Base-by-base conservation (phyloP, 2,888 invertebrate species). In the Cordilura impudica region DNA sequence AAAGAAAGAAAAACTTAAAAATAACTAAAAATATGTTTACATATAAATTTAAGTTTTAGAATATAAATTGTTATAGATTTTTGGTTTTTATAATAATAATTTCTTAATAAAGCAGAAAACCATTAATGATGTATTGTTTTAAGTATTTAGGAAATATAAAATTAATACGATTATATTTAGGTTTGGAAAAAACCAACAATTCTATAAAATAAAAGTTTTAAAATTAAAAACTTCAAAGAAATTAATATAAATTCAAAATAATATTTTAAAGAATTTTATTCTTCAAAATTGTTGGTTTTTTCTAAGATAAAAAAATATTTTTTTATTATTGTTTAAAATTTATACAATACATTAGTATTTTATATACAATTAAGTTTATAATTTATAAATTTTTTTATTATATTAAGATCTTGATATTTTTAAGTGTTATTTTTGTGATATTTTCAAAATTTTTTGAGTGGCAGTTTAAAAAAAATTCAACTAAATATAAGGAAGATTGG, bases 1-100 rank as follows among this genome's bases (percentile, higher is more conserved):
- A 21, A 54, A 49, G 49, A 56, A 69, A 23, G 14, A 26, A 49
- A 78, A 78, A 56, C 56, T 58, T 56, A 39, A 39, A 39, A 39
- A 39, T 39, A 39, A 39, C 35, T 39, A n/a, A 39, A 39, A 39
- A n/a, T 39, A n/a, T n/a, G 12, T 39, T n/a, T n/a, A 39, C n/a
- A n/a, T 39, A 12, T 1, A 39, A 39, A 39, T n/a, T 14, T 39
- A 39, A 39, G n/a, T n/a, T n/a, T 39, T 39, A 39, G 1, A 39
- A n/a, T 31, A 31, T 31, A 29, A 31, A 31, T 2, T 39, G n/a
- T 12, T n/a, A 39, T 39, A n/a, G 2, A n/a, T 12, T 8, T 2
- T 4, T 31, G 8, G 10, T 39, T 39, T 0, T 39, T 14, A n/a
- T 39, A 12, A 39, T n/a, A n/a, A n/a, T 39, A 12, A 2, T 31